These are phyloP conservation scores for Phataginus tetradactyla DNA, from an alignment of 2,797 vertebrate species.

Conservation along the genomic window DNA sequence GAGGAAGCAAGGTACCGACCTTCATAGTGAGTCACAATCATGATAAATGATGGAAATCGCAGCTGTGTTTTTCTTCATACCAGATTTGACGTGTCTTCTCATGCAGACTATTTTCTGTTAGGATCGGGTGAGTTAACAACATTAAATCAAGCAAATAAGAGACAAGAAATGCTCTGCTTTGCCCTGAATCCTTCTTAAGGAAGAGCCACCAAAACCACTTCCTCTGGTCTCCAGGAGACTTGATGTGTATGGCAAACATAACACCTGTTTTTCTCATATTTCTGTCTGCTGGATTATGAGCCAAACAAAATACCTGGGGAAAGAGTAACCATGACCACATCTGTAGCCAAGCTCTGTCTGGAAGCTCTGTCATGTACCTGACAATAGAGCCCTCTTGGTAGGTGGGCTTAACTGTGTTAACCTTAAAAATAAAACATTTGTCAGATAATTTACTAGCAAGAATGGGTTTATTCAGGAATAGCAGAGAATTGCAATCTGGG, in stretches of 20 bases:
- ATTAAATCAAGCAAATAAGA: background rate
- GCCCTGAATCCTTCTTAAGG: background rate
- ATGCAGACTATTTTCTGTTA: background rate
- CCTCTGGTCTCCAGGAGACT: background rate
- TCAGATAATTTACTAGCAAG: too few species aligned
- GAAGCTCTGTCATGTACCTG: background rate
- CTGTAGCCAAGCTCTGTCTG: background rate
- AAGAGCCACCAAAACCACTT: background rate
- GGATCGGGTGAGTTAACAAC: background rate
- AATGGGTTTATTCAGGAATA: too few species aligned
- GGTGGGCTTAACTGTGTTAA: background rate
- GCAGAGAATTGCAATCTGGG: too few species aligned
- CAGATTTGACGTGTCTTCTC: background rate
- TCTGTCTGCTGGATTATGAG: background rate
- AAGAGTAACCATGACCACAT: accelerated
- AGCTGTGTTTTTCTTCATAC: background rate
- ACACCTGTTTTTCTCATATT: background rate
- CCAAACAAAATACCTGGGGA: background rate
- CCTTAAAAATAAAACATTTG: too few species aligned
- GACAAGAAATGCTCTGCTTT: background rate
- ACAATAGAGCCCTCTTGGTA: background rate
- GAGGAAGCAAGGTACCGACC: background rate
- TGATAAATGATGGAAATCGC: background rate
- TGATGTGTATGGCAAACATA: background rate
- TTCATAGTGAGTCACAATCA: background rate